Conservation (phyloP, 2,888 invertebrate species). For the Apantesis nais region DNA sequence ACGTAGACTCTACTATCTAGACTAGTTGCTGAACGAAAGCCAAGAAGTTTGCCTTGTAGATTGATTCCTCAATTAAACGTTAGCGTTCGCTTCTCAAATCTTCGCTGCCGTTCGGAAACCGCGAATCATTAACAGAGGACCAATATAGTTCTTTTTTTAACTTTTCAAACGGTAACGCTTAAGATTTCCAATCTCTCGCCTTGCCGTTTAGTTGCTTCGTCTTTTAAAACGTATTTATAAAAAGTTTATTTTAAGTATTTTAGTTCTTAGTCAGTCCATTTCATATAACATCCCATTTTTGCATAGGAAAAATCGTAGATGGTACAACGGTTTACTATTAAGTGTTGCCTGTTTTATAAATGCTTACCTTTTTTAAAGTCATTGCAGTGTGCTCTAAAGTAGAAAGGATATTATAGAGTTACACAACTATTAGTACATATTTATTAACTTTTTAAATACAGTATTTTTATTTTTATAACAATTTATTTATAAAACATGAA, state of each 20-base stretch:
- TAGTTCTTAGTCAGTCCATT: neutral
- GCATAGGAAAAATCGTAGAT: neutral
- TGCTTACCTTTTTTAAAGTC: neutral
- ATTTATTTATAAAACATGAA: neutral
- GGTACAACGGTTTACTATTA: too few relatives aligned
- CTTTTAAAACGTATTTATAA: constrained; percentile 12
- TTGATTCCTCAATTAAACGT: constrained; percentile 66
- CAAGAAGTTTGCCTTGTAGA: constrained; percentile 60
- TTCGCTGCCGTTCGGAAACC: constrained; percentile 21
- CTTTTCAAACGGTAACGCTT: constrained; percentile 29
- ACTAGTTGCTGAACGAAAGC: constrained; percentile 16
- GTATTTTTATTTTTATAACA: neutral
- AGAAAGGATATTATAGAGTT: neutral
- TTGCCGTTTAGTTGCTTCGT: constrained; percentile 26
- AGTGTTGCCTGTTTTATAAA: neutral
- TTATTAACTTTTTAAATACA: neutral
- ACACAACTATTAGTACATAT: neutral
- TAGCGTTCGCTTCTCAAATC: constrained; percentile 12
- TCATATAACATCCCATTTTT: neutral
- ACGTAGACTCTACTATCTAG: constrained; percentile 27
- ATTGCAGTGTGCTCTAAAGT: too few relatives aligned
- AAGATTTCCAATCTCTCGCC: constrained; percentile 30
- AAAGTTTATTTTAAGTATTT: neutral
- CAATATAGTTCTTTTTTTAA: constrained; percentile 35
- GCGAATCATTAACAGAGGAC: constrained; percentile 40